Conservation (phyloP, 1,140 invertebrate species). For the Chlorops oryzae region DNA sequence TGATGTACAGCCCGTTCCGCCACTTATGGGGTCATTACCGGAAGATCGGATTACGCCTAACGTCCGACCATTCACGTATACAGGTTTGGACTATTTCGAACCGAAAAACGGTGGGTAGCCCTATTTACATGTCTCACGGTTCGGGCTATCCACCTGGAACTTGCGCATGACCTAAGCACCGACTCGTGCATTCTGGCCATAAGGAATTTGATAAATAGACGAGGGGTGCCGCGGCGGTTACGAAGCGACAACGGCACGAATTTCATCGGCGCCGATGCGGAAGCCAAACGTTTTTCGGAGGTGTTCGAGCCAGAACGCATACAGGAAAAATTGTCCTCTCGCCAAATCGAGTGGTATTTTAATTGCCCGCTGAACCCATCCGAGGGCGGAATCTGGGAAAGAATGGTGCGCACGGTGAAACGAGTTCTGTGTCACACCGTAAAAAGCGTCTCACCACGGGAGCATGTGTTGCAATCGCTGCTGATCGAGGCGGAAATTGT, state of each 20-base stretch:
- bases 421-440: conserved; percentile 14
- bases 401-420: conserved; percentile 25
- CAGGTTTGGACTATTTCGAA: neutral
- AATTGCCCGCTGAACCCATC: conserved; percentile 31
- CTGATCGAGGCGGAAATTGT: conserved; percentile 18
- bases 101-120: conserved; percentile 21
- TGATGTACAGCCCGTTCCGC: neutral
- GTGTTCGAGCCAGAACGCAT: neutral
- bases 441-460: conserved; percentile 14
- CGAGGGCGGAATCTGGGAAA: conserved; percentile 32
- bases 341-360: conserved; percentile 22
- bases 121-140: no score
- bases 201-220: no score
- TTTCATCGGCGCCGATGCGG: neutral
- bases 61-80: neutral
- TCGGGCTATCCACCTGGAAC: conserved; percentile 17
- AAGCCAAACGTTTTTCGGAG: neutral
- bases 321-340: neutral
- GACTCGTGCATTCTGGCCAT: conserved; percentile 15
- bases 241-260: no score
- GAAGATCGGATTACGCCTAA: neutral
- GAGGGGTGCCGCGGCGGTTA: neutral
- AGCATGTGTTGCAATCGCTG: conserved; percentile 17
- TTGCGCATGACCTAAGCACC: conserved; percentile 5
- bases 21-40: neutral